These are phyloP conservation scores for Eufriesea mexicana DNA, from an alignment of 1,140 invertebrate genomes.

Conservation along the genomic window DNA sequence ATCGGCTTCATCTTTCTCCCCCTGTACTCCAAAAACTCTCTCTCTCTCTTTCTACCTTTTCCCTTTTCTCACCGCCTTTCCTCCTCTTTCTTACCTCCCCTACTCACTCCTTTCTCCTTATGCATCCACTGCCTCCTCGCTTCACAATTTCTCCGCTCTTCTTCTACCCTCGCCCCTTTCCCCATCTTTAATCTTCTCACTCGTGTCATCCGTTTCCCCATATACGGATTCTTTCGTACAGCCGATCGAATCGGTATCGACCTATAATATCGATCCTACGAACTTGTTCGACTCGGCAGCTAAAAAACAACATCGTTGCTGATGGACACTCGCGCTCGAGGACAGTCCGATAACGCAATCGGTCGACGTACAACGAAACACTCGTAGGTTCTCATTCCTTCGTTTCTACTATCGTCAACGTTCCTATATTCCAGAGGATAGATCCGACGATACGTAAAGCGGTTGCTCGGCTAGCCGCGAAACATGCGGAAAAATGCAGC, in stretches of 20 bases:
- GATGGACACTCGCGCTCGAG: conserved; percentile 7
- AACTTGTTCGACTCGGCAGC: background rate
- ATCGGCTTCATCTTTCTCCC: background rate
- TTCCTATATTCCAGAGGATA: no score
- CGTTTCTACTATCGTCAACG: background rate
- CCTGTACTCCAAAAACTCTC: no score
- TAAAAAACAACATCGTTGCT: background rate
- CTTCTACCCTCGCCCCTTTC: background rate
- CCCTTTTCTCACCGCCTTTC: background rate
- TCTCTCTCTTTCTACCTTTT: background rate
- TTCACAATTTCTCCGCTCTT: no score
- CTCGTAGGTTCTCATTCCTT: background rate
- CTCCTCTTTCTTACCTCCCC: background rate
- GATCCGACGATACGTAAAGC: no score
- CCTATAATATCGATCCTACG: background rate
- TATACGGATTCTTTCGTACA: background rate
- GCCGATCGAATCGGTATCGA: background rate
- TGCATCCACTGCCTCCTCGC: no score
- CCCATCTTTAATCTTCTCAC: no score
- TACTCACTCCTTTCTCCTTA: no score
- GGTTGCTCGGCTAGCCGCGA: no score
- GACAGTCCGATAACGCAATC: background rate
- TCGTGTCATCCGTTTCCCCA: no score
- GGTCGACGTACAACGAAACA: background rate
- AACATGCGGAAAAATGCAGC: no score